phyloP scores from a whole-genome alignment of 2,888 invertebrate species.

The Erebia epiphron region DNA sequence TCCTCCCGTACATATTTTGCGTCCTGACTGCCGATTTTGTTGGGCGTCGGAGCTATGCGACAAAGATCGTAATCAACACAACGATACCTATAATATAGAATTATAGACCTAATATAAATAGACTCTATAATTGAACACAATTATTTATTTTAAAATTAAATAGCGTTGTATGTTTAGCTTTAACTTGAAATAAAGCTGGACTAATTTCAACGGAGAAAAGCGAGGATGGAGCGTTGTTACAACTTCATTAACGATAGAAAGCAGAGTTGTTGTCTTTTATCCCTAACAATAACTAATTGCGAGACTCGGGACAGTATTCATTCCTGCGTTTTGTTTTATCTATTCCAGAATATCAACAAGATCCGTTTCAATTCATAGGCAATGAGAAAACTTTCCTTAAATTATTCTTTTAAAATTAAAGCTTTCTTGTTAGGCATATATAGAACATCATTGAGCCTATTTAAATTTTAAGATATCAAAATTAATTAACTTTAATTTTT shows the following conservation, averaged over 20 bases:
- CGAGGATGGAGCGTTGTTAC: constrained; percentile 27
- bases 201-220: constrained; percentile 29
- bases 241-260: constrained; percentile 32
- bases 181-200: constrained; percentile 21
- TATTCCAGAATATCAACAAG: constrained; percentile 26
- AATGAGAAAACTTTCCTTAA: too few relatives aligned
- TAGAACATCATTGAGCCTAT: background rate
- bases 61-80: too few relatives aligned
- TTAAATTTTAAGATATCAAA: background rate
- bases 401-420: background rate
- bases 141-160: background rate
- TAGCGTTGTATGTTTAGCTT: constrained; percentile 6
- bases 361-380: constrained; percentile 5
- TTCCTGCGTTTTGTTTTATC: constrained; percentile 23
- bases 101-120: too few relatives aligned
- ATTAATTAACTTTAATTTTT: too few relatives aligned
- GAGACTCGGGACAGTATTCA: constrained; percentile 30
- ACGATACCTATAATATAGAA: too few relatives aligned
- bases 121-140: background rate
- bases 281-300: constrained; percentile 37
- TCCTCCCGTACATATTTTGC: too few relatives aligned
- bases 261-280: constrained; percentile 34
- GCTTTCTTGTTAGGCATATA: too few relatives aligned
- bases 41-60: too few relatives aligned
- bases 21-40: too few relatives aligned